Conservation (phyloP, 2,113 vertebrate genomes). For the Poicephalus meyeri region DNA sequence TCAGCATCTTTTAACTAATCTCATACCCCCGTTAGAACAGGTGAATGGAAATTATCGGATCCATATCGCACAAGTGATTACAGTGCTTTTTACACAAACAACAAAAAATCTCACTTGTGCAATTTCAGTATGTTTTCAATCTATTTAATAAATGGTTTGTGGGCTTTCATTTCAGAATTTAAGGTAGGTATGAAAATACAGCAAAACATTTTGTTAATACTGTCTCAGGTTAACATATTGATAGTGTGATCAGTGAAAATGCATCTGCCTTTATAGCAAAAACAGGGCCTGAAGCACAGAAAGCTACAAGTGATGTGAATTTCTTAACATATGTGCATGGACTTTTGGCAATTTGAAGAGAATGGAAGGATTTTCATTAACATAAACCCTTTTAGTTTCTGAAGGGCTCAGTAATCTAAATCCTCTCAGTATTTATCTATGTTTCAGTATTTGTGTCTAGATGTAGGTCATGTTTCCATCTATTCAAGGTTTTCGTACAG, state of each 20-base stretch:
- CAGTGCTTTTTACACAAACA: neutral
- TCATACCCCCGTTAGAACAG: neutral
- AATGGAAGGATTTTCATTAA: conserved; percentile 46
- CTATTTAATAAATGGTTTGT: neutral
- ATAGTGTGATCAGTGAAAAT: neutral
- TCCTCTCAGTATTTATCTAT: neutral
- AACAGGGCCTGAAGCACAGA: neutral
- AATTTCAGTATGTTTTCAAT: neutral
- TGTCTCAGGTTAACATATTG: neutral
- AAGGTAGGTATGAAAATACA: neutral
- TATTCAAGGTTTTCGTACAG: neutral
- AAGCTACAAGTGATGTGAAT: neutral
- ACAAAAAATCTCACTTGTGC: neutral
- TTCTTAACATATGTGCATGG: conserved; percentile 8
- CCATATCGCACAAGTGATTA: neutral
- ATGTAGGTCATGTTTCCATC: conserved; percentile 1
- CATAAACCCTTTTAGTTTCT: conserved; percentile 30
- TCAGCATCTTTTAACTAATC: neutral
- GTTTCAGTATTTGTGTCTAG: neutral
- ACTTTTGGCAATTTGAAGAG: neutral
- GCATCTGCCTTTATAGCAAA: neutral
- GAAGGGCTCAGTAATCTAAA: conserved; percentile 26
- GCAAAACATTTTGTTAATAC: neutral
- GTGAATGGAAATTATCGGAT: neutral
- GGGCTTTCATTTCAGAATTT: neutral